Evolutionary conservation across 2,797 vertebrate species (phyloP).

Genomic region (Euphonia xanthogaster): DNA sequence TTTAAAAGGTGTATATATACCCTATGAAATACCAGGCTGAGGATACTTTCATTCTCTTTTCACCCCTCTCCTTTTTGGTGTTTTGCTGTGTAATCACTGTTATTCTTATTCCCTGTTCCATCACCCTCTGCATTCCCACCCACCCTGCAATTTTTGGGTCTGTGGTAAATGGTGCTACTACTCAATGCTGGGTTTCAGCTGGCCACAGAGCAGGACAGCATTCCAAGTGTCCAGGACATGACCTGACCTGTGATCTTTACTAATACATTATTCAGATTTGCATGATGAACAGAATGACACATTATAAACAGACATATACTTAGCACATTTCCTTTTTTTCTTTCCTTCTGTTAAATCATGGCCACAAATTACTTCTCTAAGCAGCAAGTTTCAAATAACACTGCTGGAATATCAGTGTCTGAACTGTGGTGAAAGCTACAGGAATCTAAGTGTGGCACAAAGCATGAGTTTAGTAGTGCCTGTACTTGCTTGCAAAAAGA

Average conservation of each 20-base stretch:
- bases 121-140: not conserved
- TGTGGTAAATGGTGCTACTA: not conserved
- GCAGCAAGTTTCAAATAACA: not conserved
- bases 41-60: not conserved
- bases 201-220: not conserved
- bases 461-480: not conserved
- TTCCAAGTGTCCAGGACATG: not conserved
- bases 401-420: not conserved
- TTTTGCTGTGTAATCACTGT: not conserved
- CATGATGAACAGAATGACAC: not conserved
- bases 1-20: not conserved
- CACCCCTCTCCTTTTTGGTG: not conserved
- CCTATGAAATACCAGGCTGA: not conserved
- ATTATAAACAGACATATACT: fast-evolving
- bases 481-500: not conserved
- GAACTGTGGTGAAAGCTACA: not conserved
- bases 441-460: not conserved
- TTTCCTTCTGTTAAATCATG: not conserved
- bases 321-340: not conserved
- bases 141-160: not conserved
- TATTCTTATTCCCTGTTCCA: not conserved
- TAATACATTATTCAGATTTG: not conserved
- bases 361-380: not conserved
- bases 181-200: not conserved
- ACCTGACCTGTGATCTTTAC: not conserved